phyloP scores from a whole-genome alignment of 2,888 invertebrate species.

The Rhopalosiphum nymphaeae region DNA sequence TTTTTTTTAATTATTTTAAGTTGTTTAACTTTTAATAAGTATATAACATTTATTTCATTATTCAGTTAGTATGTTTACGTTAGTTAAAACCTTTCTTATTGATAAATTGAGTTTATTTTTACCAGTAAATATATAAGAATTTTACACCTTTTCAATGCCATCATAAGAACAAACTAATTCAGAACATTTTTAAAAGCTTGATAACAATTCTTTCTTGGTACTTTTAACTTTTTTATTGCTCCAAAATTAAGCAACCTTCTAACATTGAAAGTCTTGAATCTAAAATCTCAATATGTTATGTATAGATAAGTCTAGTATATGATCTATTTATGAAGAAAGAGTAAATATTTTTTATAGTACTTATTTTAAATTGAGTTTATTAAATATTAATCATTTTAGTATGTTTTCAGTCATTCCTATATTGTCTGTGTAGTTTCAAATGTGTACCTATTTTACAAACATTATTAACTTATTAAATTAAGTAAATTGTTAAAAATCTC shows the following conservation, averaged over 20 bases:
- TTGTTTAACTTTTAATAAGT: neutral
- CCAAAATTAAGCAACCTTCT: no score
- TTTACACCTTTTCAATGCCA: neutral
- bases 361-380: no score
- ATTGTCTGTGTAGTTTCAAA: neutral
- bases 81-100: neutral
- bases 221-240: no score
- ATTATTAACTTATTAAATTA: no score
- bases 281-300: no score
- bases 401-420: neutral
- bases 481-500: no score
- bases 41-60: neutral
- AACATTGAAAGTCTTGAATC: no score
- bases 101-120: neutral
- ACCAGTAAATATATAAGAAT: neutral
- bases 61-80: neutral
- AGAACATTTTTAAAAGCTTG: neutral
- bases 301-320: no score
- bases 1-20: neutral
- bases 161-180: neutral
- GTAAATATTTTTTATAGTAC: no score
- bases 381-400: no score
- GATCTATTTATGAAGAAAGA: no score
- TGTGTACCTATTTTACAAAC: neutral
- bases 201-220: neutral